phyloP scores from a whole-genome alignment of 35 echinoderm and acorn worm genomes.

The Heliocidaris tuberculata region DNA sequence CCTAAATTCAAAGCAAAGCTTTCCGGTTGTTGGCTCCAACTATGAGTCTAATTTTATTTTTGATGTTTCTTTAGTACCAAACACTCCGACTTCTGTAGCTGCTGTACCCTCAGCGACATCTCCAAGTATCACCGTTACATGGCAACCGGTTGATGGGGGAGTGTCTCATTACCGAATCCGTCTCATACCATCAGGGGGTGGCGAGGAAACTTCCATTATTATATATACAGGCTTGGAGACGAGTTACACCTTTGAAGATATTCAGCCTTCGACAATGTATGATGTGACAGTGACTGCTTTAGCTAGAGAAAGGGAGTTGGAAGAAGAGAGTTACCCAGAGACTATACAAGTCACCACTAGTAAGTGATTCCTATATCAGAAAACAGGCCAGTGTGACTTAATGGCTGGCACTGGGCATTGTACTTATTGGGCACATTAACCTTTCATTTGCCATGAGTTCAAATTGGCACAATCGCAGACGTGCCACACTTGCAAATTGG shows the following conservation, averaged over 20 bases:
- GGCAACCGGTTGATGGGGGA: not conserved
- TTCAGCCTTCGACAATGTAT: not conserved
- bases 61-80: not conserved
- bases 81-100: not conserved
- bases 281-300: not conserved
- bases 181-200: not conserved
- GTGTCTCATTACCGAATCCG: not conserved
- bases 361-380: not conserved
- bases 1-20: too few species aligned
- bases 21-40: too few species aligned
- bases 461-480: too few species aligned
- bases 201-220: not conserved
- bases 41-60: too few species aligned
- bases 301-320: not conserved
- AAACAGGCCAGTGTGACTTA: too few species aligned
- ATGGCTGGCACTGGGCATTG: too few species aligned
- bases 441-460: too few species aligned
- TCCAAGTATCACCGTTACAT: not conserved
- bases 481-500: too few species aligned
- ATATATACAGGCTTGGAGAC: not conserved
- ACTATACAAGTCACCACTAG: not conserved
- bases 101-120: not conserved
- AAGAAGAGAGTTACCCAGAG: not conserved
- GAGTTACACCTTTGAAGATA: not conserved
- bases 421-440: too few species aligned